A percentile compares a stretch with the other conserved stretches of the same genome.
These are phyloP conservation scores for Drosophila parvula DNA, from an alignment of 1,140 invertebrate genomes.

Conservation along the genomic window DNA sequence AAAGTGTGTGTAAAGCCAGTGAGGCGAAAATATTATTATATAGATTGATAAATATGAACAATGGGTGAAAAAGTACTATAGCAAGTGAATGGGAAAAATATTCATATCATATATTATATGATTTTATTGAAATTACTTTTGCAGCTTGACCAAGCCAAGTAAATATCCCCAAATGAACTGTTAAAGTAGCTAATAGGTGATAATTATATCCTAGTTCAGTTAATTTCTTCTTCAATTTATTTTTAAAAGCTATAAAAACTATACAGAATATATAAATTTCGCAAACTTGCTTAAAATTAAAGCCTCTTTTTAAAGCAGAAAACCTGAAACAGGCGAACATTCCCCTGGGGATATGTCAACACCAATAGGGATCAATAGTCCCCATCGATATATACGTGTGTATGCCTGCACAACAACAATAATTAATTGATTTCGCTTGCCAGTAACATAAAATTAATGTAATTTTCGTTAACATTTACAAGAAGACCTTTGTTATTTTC, in stretches of 20 bases:
- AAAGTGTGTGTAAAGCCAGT: conserved; percentile 2
- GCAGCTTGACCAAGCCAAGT: neutral
- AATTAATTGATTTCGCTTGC: conserved; percentile 63
- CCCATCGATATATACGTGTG: conserved; percentile 9
- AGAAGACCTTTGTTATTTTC: conserved; percentile 27
- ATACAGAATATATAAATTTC: neutral
- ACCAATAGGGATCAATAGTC: conserved; percentile 56
- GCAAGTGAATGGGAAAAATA: neutral
- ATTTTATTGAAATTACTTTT: neutral
- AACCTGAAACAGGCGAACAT: conserved; percentile 7
- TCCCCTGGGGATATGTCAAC: conserved; percentile 48
- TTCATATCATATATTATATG: neutral
- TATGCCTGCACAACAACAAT: conserved; percentile 21
- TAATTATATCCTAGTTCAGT: neutral
- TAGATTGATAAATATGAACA: conserved; percentile 19
- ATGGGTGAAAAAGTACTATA: neutral
- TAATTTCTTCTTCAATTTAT: neutral
- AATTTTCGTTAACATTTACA: conserved; percentile 60
- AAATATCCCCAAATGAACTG: neutral
- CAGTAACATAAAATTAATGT: conserved; percentile 67
- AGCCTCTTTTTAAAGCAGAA: conserved; percentile 11
- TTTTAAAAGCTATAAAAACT: neutral
- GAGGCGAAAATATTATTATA: conserved; percentile 12
- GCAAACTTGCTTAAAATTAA: neutral
- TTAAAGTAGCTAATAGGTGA: neutral